Percentiles rank a stretch among this genome's conserved stretches.
Evolutionary conservation across 2,888 invertebrate species (phyloP).

Genomic region (Uloborus plumipes): DNA sequence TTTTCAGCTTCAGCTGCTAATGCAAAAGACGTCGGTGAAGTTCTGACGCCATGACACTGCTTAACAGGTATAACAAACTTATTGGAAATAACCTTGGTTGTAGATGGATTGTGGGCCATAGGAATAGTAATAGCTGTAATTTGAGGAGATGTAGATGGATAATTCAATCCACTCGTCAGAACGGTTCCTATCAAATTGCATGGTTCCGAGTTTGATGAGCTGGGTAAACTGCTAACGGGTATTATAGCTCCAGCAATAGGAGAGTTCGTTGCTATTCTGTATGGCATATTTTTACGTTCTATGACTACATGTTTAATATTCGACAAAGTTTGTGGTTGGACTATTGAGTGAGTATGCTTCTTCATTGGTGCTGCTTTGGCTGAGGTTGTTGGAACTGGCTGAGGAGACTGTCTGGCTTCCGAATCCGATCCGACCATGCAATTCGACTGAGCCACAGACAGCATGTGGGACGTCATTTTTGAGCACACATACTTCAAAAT

Average conservation of each 20-base stretch:
- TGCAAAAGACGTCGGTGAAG: slow-evolving; percentile 22
- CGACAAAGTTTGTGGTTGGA: slow-evolving; percentile 37
- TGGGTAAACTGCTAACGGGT: slow-evolving; percentile 31
- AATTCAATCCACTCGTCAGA: slow-evolving; percentile 15
- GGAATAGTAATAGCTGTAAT: slow-evolving; percentile 52
- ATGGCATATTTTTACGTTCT: slow-evolving; percentile 24
- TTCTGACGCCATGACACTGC: slow-evolving; percentile 23
- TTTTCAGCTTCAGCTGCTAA: slow-evolving; percentile 13
- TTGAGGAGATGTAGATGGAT: slow-evolving; percentile 38
- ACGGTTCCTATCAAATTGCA: slow-evolving; percentile 31
- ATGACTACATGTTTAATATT: slow-evolving; percentile 51
- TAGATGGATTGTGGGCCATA: slow-evolving; percentile 21
- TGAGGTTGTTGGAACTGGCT: slow-evolving; percentile 11
- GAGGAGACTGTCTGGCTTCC: slow-evolving; percentile 42
- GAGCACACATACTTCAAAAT: slow-evolving; percentile 55
- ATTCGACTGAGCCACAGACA: slow-evolving; percentile 52
- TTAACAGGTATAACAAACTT: slow-evolving; percentile 61
- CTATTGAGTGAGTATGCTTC: neutral
- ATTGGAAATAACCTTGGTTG: slow-evolving; percentile 39
- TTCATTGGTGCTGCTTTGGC: neutral
- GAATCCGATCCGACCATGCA: slow-evolving; percentile 44
- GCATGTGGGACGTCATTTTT: slow-evolving; percentile 55
- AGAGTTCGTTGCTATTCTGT: slow-evolving; percentile 28
- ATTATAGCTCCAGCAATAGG: slow-evolving; percentile 23
- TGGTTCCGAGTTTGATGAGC: slow-evolving; percentile 24